Evolutionary conservation across 2,888 invertebrate species (phyloP).

Genomic region (Lasius platythorax): DNA sequence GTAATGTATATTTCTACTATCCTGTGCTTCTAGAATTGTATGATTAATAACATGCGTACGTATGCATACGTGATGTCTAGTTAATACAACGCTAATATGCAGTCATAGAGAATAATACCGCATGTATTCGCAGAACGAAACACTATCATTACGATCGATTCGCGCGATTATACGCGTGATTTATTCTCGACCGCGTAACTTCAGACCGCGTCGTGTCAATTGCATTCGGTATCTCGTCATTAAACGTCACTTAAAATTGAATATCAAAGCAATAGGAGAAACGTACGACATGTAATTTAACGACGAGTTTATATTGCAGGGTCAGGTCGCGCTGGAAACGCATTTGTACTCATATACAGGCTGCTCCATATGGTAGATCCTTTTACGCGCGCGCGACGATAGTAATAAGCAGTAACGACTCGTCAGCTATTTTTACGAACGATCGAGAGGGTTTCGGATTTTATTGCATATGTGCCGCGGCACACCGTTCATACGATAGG

Average conservation of each 20-base stretch:
- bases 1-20: not conserved
- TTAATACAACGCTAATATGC: not conserved
- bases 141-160: not conserved
- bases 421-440: conserved; percentile 63
- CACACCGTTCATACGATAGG: conserved; percentile 23
- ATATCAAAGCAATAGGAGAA: conserved; percentile 24
- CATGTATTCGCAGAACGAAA: not conserved
- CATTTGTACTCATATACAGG: conserved; percentile 3
- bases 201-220: not conserved
- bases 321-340: conserved; percentile 28
- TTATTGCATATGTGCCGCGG: conserved; percentile 59
- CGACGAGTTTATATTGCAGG: conserved; percentile 42
- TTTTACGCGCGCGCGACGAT: conserved; percentile 7
- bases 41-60: not conserved
- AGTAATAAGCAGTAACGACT: conserved; percentile 52
- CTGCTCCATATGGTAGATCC: not conserved
- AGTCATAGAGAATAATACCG: not conserved
- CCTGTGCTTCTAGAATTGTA: not conserved
- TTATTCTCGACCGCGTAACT: conserved; percentile 11
- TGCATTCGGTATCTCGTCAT: conserved; percentile 17
- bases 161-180: not conserved
- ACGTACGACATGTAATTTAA: conserved; percentile 13
- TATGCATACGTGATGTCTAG: not conserved
- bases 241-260: conserved; percentile 25
- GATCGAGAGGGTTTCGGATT: conserved; percentile 69